Base-by-base conservation (phyloP, 2,797 vertebrate genomes). In the Characodon lateralis region DNA sequence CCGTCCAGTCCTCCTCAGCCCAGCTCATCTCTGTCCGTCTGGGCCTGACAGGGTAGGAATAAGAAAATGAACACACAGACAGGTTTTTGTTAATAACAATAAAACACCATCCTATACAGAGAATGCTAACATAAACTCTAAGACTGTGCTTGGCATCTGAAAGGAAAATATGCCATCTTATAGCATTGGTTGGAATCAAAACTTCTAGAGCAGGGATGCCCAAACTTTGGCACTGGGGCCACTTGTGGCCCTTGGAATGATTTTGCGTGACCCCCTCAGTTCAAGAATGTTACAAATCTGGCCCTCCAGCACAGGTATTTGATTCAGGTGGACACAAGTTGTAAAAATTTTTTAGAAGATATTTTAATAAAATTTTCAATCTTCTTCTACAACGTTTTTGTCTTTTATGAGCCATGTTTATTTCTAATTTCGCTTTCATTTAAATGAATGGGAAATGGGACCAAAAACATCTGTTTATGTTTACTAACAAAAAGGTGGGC, bases 1-100 rank as follows among this genome's bases (percentile, higher is more conserved):
- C 89, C 0, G 95, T 96, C 96, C 96, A 97, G 88, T 96, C 95
- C 51, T 96, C 96, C 56, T 94, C 91, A 1, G 94, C 94, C 96
- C 96, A 97, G 91, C 95, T 96, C 96, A 96, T 96, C 46, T 83
- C 84, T 83, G 58, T 80, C 39, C 77, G 66, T 58, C 82, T 78
- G 75, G 77, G 74, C 77, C 89, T 86, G 75, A 65, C 39, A 74
- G 14, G 5, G 20, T 35, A 5, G 1, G 1, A 74, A 51, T 18
- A 84, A 80, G 35, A 55, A 77, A 9, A 70, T 66, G 24, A 78
- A 8, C 24, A 71, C n/a, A 71, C 31, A 61, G 9, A 9, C 0
- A 26, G 14, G 16, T 46, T 59, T 66, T 41, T 12, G 35, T 41
- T 66, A 12, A 41, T 24, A 24, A 66, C 20, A 41, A 24, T 4